Percentiles rank a stretch among this genome's conserved stretches.
These are phyloP conservation scores for Acromyrmex heyeri DNA, from an alignment of 1,140 invertebrate species.

Conservation along the genomic window DNA sequence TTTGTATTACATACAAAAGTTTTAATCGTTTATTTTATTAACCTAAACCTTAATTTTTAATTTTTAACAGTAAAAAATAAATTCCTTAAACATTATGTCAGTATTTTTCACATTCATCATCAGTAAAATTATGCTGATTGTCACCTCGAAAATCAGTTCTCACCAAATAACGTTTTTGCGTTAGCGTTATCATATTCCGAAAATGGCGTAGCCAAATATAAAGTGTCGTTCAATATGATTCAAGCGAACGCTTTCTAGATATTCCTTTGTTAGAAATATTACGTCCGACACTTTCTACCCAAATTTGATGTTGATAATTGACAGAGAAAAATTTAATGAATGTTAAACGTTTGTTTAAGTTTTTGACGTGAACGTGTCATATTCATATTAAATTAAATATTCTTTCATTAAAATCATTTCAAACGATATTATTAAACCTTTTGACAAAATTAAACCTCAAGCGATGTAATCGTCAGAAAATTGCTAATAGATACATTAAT, in stretches of 20 bases:
- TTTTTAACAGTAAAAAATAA: not conserved
- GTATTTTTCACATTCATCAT: not conserved
- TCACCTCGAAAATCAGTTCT: not conserved
- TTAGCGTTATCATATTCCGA: slow-evolving; percentile 3
- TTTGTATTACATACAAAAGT: not conserved
- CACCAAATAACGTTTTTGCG: not conserved
- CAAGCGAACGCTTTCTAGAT: not conserved
- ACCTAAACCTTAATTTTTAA: not conserved
- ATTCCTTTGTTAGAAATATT: slow-evolving; percentile 12
- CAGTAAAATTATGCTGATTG: not conserved
- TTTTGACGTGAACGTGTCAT: not conserved
- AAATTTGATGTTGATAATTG: slow-evolving; percentile 2
- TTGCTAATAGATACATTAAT: not conserved
- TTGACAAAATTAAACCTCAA: not conserved
- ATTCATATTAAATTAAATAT: slow-evolving; percentile 2
- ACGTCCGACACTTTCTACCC: not conserved
- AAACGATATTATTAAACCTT: not conserved
- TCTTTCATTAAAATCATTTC: not conserved
- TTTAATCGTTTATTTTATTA: not conserved
- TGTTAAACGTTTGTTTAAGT: slow-evolving; percentile 1
- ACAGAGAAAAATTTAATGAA: slow-evolving; percentile 15
- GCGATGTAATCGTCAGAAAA: not conserved
- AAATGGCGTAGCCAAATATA: slow-evolving; percentile 27
- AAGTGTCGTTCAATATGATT: slow-evolving; percentile 1
- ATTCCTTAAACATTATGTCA: not conserved